A percentile compares a stretch with the other conserved stretches of the same genome.
These are phyloP conservation scores for Gymnothorax reevesii DNA, from an alignment of 2,797 vertebrate genomes.

Conservation along the genomic window DNA sequence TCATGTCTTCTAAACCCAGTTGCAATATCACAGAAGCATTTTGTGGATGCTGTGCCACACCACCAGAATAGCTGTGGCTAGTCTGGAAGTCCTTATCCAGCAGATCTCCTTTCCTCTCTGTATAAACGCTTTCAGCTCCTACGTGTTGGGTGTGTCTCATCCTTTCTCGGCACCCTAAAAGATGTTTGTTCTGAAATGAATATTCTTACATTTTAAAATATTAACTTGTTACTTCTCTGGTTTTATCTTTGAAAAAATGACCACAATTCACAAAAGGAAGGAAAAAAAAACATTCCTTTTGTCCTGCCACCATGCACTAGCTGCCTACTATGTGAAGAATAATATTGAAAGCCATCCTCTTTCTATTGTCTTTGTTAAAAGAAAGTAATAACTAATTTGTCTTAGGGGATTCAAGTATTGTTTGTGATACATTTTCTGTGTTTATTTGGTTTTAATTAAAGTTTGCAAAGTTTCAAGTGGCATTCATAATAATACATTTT, in stretches of 20 bases:
- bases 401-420: neutral
- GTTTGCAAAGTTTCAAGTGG: neutral
- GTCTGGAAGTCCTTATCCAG: conserved; percentile 17
- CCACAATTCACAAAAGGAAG: conserved; percentile 1
- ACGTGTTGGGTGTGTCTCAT: neutral
- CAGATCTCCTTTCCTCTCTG: conserved; percentile 20
- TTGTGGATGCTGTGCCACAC: neutral
- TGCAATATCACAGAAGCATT: conserved; percentile 9
- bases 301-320: conserved; percentile 3
- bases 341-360: conserved; percentile 24
- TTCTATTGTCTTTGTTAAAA: conserved; percentile 22
- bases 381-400: neutral
- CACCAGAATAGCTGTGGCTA: neutral
- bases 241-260: neutral
- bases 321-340: conserved; percentile 25
- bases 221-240: conserved; percentile 17
- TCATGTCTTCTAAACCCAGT: neutral
- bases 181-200: neutral
- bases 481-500: conserved; percentile 20
- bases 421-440: neutral
- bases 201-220: neutral
- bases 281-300: conserved; percentile 21
- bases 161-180: neutral
- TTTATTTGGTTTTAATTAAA: neutral
- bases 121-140: neutral